Conservation (phyloP, 2,888 invertebrate species). For the Drosophila meridiana region DNA sequence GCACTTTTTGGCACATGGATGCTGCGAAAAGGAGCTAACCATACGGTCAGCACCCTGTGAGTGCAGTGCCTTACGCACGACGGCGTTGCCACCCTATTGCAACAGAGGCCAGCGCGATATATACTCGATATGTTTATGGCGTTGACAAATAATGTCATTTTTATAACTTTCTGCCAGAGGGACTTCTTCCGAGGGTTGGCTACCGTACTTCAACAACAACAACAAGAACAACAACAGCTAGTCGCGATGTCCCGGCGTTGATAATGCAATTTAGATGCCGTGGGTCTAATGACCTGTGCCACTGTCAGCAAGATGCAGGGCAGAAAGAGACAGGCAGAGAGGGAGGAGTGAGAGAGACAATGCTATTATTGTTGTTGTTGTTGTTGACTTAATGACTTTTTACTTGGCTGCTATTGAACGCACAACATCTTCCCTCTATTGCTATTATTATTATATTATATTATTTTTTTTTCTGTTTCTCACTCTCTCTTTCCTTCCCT, state of each 20-base stretch:
- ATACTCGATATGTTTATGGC: slow-evolving; percentile 60
- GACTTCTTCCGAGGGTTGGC: slow-evolving; percentile 22
- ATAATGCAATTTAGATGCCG: slow-evolving; percentile 78
- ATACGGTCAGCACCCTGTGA: slow-evolving; percentile 62
- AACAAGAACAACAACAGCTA: slow-evolving; percentile 11
- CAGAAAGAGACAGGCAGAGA: slow-evolving; percentile 1
- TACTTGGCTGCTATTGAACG: slow-evolving; percentile 62
- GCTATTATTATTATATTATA: slow-evolving; percentile 42
- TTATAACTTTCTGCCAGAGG: slow-evolving; percentile 48
- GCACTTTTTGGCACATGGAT: slow-evolving; percentile 69
- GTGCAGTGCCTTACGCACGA: not conserved
- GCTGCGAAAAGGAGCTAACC: slow-evolving; percentile 27
- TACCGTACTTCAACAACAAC: slow-evolving; percentile 20
- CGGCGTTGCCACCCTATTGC: slow-evolving; percentile 41
- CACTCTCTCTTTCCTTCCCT: not conserved
- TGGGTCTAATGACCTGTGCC: slow-evolving; percentile 75
- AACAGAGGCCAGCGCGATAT: slow-evolving; percentile 15
- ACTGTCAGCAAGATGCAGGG: slow-evolving; percentile 5
- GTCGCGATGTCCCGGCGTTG: slow-evolving; percentile 63
- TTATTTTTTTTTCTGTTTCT: slow-evolving; percentile 28
- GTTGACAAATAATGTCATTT: slow-evolving; percentile 79
- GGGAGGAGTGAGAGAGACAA: slow-evolving; percentile 36
- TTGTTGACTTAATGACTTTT: slow-evolving; percentile 75
- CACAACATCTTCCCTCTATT: slow-evolving; percentile 27
- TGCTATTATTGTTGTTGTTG: slow-evolving; percentile 43